These are phyloP conservation scores for Garrulus glandarius DNA, from an alignment of 2,797 vertebrate genomes.

Conservation along the genomic window DNA sequence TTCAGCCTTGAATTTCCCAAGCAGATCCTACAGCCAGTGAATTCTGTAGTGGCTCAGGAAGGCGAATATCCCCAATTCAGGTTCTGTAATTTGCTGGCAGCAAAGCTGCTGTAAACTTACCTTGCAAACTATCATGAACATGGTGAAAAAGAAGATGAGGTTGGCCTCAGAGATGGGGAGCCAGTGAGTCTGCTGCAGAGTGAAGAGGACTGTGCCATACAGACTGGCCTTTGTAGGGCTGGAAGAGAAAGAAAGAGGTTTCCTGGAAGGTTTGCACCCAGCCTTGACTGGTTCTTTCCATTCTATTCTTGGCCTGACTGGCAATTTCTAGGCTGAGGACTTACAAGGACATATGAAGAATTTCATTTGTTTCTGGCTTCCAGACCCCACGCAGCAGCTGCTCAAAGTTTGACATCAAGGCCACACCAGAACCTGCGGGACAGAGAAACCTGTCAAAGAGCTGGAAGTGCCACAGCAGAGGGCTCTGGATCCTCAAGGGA, in stretches of 20 bases:
- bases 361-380: constrained; percentile 94
- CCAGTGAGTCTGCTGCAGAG: constrained; percentile 89
- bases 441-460: background rate
- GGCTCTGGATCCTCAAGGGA: background rate
- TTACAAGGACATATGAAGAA: constrained; percentile 98
- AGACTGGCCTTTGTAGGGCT: constrained; percentile 98
- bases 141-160: constrained; percentile 91
- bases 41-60: background rate
- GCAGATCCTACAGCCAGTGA: background rate
- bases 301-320: background rate
- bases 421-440: constrained; percentile 88
- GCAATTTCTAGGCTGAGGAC: constrained; percentile 50
- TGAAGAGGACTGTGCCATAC: constrained; percentile 94
- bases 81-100: background rate
- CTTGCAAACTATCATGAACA: constrained; percentile 95
- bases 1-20: background rate
- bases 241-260: background rate
- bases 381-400: constrained; percentile 95
- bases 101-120: constrained; percentile 65
- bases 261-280: background rate
- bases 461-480: background rate
- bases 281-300: background rate
- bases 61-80: background rate
- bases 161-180: constrained; percentile 89
- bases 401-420: constrained; percentile 92